These are phyloP conservation scores for Ornithoptera alexandrae DNA, from an alignment of 2,888 invertebrate species.

Conservation along the genomic window DNA sequence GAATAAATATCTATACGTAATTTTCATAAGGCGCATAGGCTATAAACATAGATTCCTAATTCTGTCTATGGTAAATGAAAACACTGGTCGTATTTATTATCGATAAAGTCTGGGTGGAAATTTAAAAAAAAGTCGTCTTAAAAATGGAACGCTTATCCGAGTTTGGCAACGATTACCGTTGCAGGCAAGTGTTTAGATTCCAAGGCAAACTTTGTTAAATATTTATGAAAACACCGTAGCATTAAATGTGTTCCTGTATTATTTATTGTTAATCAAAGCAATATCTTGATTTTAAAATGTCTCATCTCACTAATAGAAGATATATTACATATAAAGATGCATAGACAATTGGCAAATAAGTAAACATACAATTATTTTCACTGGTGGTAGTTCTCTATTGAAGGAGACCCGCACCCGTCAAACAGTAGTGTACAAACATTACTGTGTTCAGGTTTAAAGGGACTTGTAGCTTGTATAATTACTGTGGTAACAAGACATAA, in stretches of 20 bases:
- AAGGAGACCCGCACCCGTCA: too few relatives aligned
- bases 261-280: conserved; percentile 13
- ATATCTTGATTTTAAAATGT: not conserved
- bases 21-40: not conserved
- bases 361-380: too few relatives aligned
- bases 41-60: conserved; percentile 7
- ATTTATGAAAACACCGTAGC: conserved; percentile 14
- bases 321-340: too few relatives aligned
- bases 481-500: too few relatives aligned
- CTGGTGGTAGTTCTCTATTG: too few relatives aligned
- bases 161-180: conserved; percentile 15
- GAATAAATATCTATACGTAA: not conserved
- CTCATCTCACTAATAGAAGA: too few relatives aligned
- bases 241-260: conserved; percentile 14
- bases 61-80: conserved; percentile 24
- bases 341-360: too few relatives aligned
- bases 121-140: conserved; percentile 21
- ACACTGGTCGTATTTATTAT: conserved; percentile 13
- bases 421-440: too few relatives aligned
- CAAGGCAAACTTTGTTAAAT: conserved; percentile 16
- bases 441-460: too few relatives aligned
- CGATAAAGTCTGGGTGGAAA: conserved; percentile 7
- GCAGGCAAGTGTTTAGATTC: conserved; percentile 10
- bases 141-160: conserved; percentile 24
- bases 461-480: too few relatives aligned